Base-by-base conservation (phyloP, 2,113 vertebrate genomes). In the Mohoua ochrocephala region DNA sequence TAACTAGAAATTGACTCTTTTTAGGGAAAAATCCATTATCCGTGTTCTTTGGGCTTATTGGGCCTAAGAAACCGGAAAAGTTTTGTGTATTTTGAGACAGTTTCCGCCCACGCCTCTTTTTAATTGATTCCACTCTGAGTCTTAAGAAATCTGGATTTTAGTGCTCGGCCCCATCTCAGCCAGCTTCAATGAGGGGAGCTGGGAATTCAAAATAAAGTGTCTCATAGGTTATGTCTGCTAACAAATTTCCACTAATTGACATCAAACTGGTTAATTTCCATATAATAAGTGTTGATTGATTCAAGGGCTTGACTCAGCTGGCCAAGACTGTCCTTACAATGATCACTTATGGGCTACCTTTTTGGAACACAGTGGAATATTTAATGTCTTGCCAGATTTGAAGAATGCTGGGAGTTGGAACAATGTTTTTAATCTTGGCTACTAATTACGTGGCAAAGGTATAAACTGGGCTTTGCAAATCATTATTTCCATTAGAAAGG, bases 401-500 rank as follows among this genome's bases (percentile, higher is more conserved):
- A 96, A 95, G 98, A 98, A 98, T 98, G 93, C 97, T 97, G 97
- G 97, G 97, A 97, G 93, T 91, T 96, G 97, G 95, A 98, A 96
- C 92, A 96, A 95, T 93, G 71, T 98, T 98, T 97, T 98, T 98
- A 98, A 98, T 98, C 98, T 97, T 97, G 96, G 96, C 97, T 97
- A 97, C 98, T 98, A 98, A 98, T 98, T 98, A 98, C 17, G 95
- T 96, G 96, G 97, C 96, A 96, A 95, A 96, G 96, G 97, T 96
- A 98, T 98, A 98, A 98, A 98, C 95, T 96, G 81, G 96, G 96
- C 97, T 98, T 97, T 98, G 98, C 98, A 99, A 99, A 99, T 99
- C 98, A 98, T 98, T 98, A 98, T 99, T 99, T 99, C 98, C 98
- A 99, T 98, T 97, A 98, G 98, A 97, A 98, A 98, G 98, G 98